Conservation (phyloP, 2,113 vertebrate species). For the Corythoichthys intestinalis region DNA sequence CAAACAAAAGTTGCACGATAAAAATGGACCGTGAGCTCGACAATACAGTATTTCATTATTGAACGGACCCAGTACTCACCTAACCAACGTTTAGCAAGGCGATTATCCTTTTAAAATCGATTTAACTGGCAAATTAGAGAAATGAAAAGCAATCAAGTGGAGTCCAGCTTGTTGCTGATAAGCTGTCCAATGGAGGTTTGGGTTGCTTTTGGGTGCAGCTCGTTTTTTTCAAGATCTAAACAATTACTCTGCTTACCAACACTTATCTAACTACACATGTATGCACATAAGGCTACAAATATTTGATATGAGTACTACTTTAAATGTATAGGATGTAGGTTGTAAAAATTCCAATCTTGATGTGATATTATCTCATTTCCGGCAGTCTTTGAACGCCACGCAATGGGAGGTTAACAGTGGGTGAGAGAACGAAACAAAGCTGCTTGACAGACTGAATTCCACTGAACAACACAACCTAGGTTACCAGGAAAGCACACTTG, state of each 20-base stretch:
- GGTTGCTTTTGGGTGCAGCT: slow-evolving; percentile 43
- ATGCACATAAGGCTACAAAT: not conserved
- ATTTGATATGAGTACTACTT: not conserved
- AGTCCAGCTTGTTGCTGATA: slow-evolving; percentile 47
- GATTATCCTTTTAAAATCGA: not conserved
- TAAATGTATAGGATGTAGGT: not conserved
- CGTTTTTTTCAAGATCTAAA: slow-evolving; percentile 5
- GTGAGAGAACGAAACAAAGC: slow-evolving; percentile 28
- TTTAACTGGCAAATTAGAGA: not conserved
- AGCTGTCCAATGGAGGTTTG: slow-evolving; percentile 20
- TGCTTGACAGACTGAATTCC: slow-evolving; percentile 32
- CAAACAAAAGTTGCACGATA: slow-evolving; percentile 30
- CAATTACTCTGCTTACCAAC: not conserved
- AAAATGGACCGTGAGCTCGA: not conserved
- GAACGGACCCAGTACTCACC: slow-evolving; percentile 24
- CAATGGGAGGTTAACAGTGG: slow-evolving; percentile 14
- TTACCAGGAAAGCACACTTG: slow-evolving; percentile 45
- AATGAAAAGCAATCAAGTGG: slow-evolving; percentile 1
- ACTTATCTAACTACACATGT: not conserved
- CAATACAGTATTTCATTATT: not conserved
- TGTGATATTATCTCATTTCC: not conserved
- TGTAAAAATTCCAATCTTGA: not conserved
- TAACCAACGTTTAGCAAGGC: fast-evolving
- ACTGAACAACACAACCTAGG: slow-evolving; percentile 27
- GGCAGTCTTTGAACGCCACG: slow-evolving; percentile 19